Conservation (phyloP, 2,797 vertebrate species). For the Pterois miles region DNA sequence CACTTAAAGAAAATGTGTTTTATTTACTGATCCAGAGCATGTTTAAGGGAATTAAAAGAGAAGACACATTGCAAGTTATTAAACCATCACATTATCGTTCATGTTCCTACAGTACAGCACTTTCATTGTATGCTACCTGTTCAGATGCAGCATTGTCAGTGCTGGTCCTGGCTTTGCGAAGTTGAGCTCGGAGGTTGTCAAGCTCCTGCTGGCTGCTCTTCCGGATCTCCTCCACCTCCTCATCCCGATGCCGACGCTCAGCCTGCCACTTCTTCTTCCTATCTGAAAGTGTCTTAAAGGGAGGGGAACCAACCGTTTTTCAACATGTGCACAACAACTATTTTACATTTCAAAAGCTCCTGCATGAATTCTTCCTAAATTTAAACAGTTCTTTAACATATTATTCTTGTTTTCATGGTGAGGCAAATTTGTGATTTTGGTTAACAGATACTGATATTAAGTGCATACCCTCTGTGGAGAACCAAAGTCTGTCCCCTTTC, state of each 20-base stretch:
- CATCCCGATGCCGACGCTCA: slow-evolving; percentile 88
- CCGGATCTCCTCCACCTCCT: slow-evolving; percentile 91
- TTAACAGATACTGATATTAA: not conserved
- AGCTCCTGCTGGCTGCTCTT: slow-evolving; percentile 87
- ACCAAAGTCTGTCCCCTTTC: not conserved
- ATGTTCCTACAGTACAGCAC: not conserved
- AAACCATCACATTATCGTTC: not conserved
- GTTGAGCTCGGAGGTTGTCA: slow-evolving; percentile 85
- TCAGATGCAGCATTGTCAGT: slow-evolving; percentile 86
- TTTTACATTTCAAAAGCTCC: not conserved
- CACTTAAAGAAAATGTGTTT: not conserved
- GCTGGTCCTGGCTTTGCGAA: slow-evolving; percentile 87
- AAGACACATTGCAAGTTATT: not conserved
- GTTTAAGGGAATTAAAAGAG: not conserved
- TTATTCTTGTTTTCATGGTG: not conserved
- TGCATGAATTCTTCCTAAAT: not conserved
- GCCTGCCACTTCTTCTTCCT: slow-evolving; percentile 91
- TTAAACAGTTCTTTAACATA: not conserved
- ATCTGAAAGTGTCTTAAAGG: slow-evolving; percentile 86
- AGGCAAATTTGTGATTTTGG: too few relatives aligned
- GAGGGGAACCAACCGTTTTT: not conserved
- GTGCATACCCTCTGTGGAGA: not conserved
- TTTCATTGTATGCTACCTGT: slow-evolving; percentile 80
- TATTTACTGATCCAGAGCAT: not conserved
- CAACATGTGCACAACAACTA: not conserved